Base-by-base conservation (phyloP, 2,888 invertebrate genomes). In the Chaitophorus viminalis region DNA sequence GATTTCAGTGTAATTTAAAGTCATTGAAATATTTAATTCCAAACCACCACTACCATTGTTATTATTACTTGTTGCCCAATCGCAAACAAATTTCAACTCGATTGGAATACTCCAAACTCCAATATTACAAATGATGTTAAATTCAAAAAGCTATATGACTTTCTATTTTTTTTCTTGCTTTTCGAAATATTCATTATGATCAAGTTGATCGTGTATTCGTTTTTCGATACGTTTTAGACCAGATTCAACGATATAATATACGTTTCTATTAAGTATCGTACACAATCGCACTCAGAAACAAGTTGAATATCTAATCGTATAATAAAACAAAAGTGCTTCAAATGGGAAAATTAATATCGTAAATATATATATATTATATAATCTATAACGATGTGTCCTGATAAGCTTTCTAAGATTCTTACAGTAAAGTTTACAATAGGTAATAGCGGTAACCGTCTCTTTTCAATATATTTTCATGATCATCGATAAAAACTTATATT, bases 21-120 rank as follows among this genome's bases (percentile, higher is more conserved):
- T 54, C 72, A 86, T 79, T 72, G 78, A 68, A 78, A 78, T 6
- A 86, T 79, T 86, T 72, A 79, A 78, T 70, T 72, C 70, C 36
- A 25, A 52, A 79, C 70, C 54, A 54, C 52, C 36, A 21, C 68
- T 46, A n/a, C n/a, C n/a, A n/a, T n/a, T n/a, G n/a, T n/a, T n/a
- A n/a, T n/a, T n/a, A n/a, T n/a, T n/a, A 85, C 86, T 86, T 86
- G 86, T 86, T 79, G 86, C 75, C 60, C 83, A 29, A 75, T 75
- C 21, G 60, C 77, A 33, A 78, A 85, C 78, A 72, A 29, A 86
- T 72, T 72, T 72, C 85, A 52, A 70, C 18, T 85, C 46, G 33
- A 85, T 52, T 52, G 33, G 46, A 74, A 75, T 60, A 29, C 68
- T 31, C 46, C 68, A 0, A 52, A 54, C 21, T 39, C 29, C 52